Percentiles rank a stretch among this genome's conserved stretches.
Conservation (phyloP, 2,888 invertebrate species). For the Chelonus formosanus region DNA sequence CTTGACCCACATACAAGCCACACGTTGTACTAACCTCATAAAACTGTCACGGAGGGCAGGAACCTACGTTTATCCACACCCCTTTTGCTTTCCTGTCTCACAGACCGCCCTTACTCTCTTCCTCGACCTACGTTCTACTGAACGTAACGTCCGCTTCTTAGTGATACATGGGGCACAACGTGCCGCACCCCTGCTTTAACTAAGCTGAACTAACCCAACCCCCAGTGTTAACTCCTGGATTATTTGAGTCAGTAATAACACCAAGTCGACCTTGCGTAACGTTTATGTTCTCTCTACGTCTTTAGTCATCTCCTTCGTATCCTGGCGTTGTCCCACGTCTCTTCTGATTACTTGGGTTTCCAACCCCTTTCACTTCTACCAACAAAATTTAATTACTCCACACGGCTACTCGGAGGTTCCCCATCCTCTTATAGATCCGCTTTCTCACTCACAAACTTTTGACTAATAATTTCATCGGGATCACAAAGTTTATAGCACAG, state of each 20-base stretch:
- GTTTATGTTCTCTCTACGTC: slow-evolving; percentile 8
- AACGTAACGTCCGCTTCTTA: slow-evolving; percentile 7
- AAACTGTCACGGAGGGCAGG: slow-evolving; percentile 32
- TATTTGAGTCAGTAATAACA: slow-evolving; percentile 33
- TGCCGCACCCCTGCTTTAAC: slow-evolving; percentile 10
- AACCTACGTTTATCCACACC: slow-evolving; percentile 19
- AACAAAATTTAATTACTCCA: slow-evolving; percentile 50
- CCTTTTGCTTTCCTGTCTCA: neutral
- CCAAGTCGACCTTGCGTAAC: slow-evolving; percentile 12
- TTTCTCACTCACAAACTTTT: slow-evolving; percentile 38
- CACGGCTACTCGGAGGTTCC: slow-evolving; percentile 38
- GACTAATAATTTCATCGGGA: slow-evolving; percentile 47
- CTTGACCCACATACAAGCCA: slow-evolving; percentile 40
- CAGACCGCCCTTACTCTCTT: slow-evolving; percentile 5
- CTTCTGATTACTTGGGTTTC: slow-evolving; percentile 27
- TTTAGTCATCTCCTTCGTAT: slow-evolving; percentile 22
- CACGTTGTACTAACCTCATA: slow-evolving; percentile 28
- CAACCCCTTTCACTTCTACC: slow-evolving; percentile 21
- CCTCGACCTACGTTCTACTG: slow-evolving; percentile 4
- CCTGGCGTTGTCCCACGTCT: slow-evolving; percentile 12
- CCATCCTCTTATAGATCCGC: neutral
- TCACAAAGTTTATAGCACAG: slow-evolving; percentile 13
- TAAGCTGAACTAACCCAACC: slow-evolving; percentile 19
- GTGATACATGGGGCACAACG: slow-evolving; percentile 26
- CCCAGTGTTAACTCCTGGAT: slow-evolving; percentile 25